Conservation (phyloP, 2,888 invertebrate species). For the Germaria angustata region DNA sequence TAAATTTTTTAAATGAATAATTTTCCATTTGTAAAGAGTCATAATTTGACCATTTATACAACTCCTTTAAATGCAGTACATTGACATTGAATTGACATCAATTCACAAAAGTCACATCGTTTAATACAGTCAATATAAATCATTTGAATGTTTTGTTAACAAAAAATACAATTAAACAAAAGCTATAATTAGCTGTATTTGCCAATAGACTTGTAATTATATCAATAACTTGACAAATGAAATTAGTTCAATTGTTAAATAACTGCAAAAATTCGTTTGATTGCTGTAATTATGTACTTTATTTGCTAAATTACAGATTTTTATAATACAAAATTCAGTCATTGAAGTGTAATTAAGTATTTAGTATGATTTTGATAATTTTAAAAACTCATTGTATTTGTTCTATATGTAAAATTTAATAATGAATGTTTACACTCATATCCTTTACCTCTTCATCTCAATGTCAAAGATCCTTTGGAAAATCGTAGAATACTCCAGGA, state of each 20-base stretch:
- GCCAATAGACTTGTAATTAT: background rate
- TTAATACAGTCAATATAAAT: too few relatives aligned
- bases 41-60: background rate
- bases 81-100: too few relatives aligned
- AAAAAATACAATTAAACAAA: slow-evolving; percentile 1
- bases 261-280: slow-evolving; percentile 7
- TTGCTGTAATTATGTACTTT: background rate
- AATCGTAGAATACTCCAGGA: too few relatives aligned
- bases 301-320: slow-evolving; percentile 25
- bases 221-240: background rate
- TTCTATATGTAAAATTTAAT: too few relatives aligned
- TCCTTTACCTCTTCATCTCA: too few relatives aligned
- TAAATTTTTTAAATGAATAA: too few relatives aligned
- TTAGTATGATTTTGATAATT: background rate
- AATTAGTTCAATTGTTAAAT: slow-evolving; percentile 20
- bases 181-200: background rate
- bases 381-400: background rate
- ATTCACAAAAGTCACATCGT: background rate
- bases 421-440: too few relatives aligned
- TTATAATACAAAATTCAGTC: background rate
- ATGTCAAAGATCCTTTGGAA: too few relatives aligned
- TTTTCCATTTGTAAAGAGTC: too few relatives aligned
- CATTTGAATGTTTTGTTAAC: background rate
- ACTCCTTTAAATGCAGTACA: background rate
- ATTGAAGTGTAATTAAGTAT: background rate